Conservation (phyloP, 2,888 invertebrate genomes). For the Trileptium ribeirensis region DNA sequence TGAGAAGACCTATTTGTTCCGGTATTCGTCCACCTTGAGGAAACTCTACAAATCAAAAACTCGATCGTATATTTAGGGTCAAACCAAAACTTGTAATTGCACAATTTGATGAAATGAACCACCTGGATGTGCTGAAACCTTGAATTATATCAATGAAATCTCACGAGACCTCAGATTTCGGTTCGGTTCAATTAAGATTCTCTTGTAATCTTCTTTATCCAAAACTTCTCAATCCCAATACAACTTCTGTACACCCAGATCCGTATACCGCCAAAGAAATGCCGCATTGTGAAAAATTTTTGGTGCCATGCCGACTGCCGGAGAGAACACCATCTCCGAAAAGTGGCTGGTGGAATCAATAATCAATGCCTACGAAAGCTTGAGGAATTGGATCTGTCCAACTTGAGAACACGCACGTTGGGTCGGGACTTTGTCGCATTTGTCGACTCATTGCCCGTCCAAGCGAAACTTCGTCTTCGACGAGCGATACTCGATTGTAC, state of each 20-base stretch:
- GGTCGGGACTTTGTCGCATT: neutral
- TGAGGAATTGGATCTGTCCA: neutral
- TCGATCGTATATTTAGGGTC: constrained; percentile 3
- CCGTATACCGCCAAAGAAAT: neutral
- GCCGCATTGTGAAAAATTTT: neutral
- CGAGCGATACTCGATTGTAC: neutral
- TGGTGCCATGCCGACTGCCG: too few species aligned
- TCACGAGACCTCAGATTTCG: neutral
- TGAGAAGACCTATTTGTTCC: neutral
- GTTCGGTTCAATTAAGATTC: neutral
- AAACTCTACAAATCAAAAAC: neutral
- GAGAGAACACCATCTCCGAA: too few species aligned
- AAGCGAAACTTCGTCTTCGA: neutral
- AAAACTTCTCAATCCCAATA: too few species aligned
- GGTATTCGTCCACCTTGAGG: neutral
- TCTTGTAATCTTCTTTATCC: neutral
- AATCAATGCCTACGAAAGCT: neutral
- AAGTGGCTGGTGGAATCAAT: neutral
- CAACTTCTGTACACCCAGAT: neutral
- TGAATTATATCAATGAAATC: neutral
- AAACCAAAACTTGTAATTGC: neutral
- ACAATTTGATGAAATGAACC: neutral
- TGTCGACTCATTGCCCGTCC: neutral
- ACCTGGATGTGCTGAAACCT: neutral
- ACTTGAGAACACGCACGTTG: neutral